Evolutionary conservation across 2,113 vertebrate species (phyloP).

Genomic region (Salvator merianae): DNA sequence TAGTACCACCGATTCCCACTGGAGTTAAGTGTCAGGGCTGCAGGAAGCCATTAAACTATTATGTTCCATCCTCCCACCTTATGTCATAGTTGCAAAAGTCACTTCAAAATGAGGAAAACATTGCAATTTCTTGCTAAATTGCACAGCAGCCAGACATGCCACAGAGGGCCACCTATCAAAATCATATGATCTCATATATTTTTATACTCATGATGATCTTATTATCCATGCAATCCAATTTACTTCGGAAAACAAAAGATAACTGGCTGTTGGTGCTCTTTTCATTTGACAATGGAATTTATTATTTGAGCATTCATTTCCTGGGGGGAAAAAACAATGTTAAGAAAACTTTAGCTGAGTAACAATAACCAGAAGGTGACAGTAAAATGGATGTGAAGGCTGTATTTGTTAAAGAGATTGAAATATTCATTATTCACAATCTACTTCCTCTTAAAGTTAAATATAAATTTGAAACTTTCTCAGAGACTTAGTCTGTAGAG

Average conservation of each 20-base stretch:
- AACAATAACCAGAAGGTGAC: background rate
- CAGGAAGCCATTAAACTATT: too few relatives aligned
- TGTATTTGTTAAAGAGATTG: slow-evolving; percentile 1
- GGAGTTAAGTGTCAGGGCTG: background rate
- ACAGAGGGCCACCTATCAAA: background rate
- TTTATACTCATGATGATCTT: background rate
- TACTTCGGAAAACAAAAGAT: too few relatives aligned
- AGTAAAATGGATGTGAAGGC: background rate
- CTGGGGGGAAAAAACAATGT: background rate
- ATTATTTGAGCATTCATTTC: background rate
- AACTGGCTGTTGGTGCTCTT: background rate
- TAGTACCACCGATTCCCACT: background rate
- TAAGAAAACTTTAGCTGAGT: background rate
- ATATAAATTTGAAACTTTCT: background rate
- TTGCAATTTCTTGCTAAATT: background rate
- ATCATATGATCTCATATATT: background rate
- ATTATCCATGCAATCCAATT: background rate
- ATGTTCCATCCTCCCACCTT: background rate
- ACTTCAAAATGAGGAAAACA: background rate
- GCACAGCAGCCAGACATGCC: background rate
- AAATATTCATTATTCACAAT: slow-evolving; percentile 12
- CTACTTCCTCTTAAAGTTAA: background rate
- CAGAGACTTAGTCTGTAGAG: background rate
- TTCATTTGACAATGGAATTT: background rate
- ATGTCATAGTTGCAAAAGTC: background rate